phyloP scores from a whole-genome alignment of 2,797 vertebrate species.

The Phrynocephalus forsythii region DNA sequence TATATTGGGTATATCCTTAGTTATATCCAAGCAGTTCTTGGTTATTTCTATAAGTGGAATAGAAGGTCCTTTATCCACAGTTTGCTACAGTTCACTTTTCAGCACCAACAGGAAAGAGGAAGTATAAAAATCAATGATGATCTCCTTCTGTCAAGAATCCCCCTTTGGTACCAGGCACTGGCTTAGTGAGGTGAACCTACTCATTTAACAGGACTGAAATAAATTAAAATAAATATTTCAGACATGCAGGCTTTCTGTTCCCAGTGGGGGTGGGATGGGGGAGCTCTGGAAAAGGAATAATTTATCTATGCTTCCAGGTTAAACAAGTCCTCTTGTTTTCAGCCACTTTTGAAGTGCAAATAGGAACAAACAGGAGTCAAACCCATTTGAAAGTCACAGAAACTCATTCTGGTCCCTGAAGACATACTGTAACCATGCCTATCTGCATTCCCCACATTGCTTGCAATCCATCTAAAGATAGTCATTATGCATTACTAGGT shows the following conservation, averaged over 20 bases:
- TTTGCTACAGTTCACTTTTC: not conserved
- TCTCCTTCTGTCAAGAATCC: too few relatives aligned
- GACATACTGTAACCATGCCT: slow-evolving; percentile 10
- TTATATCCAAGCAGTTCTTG: not conserved
- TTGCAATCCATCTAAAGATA: slow-evolving; percentile 26
- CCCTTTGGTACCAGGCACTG: slow-evolving; percentile 14
- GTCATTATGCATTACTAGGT: not conserved
- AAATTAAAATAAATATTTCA: slow-evolving; percentile 15
- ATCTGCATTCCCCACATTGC: not conserved
- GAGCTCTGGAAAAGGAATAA: slow-evolving; percentile 8
- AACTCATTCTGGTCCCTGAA: slow-evolving; percentile 38
- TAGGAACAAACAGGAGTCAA: not conserved
- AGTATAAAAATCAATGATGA: not conserved
- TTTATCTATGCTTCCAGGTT: slow-evolving; percentile 36
- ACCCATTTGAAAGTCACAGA: slow-evolving; percentile 1
- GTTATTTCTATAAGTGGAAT: not conserved
- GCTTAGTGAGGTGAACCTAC: not conserved
- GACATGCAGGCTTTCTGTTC: not conserved
- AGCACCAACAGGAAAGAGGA: not conserved
- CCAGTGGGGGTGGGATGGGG: slow-evolving; percentile 33
- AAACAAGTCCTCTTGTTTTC: slow-evolving; percentile 27
- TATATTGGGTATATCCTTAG: too few relatives aligned
- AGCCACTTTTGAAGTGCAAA: slow-evolving; percentile 42
- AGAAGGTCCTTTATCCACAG: slow-evolving; percentile 1
- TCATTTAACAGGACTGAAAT: slow-evolving; percentile 10